Base-by-base conservation (phyloP, 2,888 invertebrate species). In the Himalopsyche kuldschensis region DNA sequence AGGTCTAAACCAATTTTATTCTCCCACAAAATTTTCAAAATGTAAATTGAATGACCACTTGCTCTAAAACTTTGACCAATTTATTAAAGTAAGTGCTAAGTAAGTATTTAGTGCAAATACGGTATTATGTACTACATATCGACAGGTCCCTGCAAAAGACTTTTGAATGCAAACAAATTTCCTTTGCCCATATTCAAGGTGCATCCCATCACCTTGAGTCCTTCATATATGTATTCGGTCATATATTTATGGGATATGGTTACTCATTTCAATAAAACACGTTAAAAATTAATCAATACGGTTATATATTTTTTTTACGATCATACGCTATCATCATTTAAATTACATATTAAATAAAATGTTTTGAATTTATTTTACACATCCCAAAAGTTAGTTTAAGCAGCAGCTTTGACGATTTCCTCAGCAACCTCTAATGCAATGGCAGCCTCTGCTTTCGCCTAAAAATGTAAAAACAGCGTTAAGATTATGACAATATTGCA, bases 371-470 rank as follows among this genome's bases (percentile, higher is more conserved):
- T 83, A 83, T 32, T 35, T 78, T 83, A 83, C 69, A 75, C 75
- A 79, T 63, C 69, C 76, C 69, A 69, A 69, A 69, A 15, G 30
- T 15, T 30, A 11, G 27, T 46, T 32, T 32, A 76, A 90, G 92
- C 91, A 84, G 94, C 93, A 86, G 98, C 98, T 90, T 96, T 97
- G 81, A 97, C 95, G 87, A 99, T 93, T 87, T 98, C 98, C 91
- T 99, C 98, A 80, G 96, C 97, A 81, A 98, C 98, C 91, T 99
- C 99, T 10, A 99, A 92, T 48, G 97, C 97, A 88, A 99, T 97
- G 86, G 95, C 94, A 80, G 98, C 99, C 92, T 98, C 97, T 20
- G 98, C 98, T 89, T 93, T 93, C 76, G 93, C 94, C 95, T 95
- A 89, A 8, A 92, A 90, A 82, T 84, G 80, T 85, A 86, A 81